Evolutionary conservation across 2,797 vertebrate genomes (phyloP), one percentile per base, ranked within the genome.

Genomic region (Silurus lanzhouensis): DNA sequence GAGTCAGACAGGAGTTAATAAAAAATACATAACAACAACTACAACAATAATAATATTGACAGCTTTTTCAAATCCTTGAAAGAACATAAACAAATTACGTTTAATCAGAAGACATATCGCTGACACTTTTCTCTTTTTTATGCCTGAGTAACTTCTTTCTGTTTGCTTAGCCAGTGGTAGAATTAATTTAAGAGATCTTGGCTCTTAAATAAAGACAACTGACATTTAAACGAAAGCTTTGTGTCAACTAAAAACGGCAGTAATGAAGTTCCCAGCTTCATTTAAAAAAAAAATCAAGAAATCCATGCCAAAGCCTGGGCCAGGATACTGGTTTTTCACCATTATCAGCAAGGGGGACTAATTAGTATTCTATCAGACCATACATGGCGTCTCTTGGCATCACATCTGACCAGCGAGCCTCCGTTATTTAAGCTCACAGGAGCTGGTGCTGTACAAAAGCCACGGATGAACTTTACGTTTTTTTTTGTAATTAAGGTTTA

Each of bases 351-450:
- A 88, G 86, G 68, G 58, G 89, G 82, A 87, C 67, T 88, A 91
- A 94, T 95, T 94, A 94, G 91, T 90, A 94, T 94, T 94, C 92
- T 91, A 90, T 87, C 72, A 10, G 91, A 91, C 91, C 87, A 90
- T 91, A 91, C 84, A 91, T 91, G 92, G 92, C 92, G 91, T 82
- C 63, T 85, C 91, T 85, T 90, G 90, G 90, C 88, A 89, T 87
- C 86, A 85, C 88, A 92, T 91, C 91, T 93, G 92, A 89, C 90
- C 84, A 82, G 82, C 5, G 86, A 82, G 82, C 82, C 85, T 86
- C 72, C 6, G 76, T 89, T 91, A 88, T 91, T 91, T 84, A 71
- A 84, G 60, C 85, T 70, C 48, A 83, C 66, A 38, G 68, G 77
- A 55, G 63, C 60, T 60, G 84, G 20, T 19, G 55, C 48, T 78